Conservation (phyloP, 2,113 vertebrate genomes). For the Epinephelus fuscoguttatus region DNA sequence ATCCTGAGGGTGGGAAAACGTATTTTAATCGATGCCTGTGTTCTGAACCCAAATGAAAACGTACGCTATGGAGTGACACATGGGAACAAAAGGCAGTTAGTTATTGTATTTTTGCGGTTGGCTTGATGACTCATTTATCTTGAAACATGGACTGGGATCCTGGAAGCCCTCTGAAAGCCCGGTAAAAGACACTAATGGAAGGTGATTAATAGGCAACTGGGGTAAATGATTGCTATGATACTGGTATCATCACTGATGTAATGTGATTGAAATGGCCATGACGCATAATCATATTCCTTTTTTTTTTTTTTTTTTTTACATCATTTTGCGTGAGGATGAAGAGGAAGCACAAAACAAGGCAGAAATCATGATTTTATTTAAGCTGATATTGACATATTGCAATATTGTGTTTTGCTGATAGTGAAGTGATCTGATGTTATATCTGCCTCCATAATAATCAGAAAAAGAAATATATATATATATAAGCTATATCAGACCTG, state of each 20-base stretch:
- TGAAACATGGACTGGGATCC: conserved; percentile 61
- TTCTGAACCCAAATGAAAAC: conserved; percentile 44
- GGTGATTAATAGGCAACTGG: conserved; percentile 76
- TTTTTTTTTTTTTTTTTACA: conserved; percentile 4
- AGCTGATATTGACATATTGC: background rate
- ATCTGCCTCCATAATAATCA: background rate
- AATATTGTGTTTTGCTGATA: background rate
- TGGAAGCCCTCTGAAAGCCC: conserved; percentile 58
- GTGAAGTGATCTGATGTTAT: background rate
- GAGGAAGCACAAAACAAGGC: background rate
- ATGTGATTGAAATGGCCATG: conserved; percentile 52
- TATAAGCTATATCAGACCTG: background rate
- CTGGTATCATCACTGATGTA: conserved; percentile 65
- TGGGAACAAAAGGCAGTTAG: conserved; percentile 52
- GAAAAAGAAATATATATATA: background rate
- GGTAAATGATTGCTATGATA: conserved; percentile 73
- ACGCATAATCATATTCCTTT: conserved; percentile 9
- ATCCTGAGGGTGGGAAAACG: conserved; percentile 59
- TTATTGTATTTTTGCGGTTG: conserved; percentile 62
- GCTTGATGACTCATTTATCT: conserved; percentile 69
- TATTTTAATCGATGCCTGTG: conserved; percentile 61
- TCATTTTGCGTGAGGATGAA: conserved; percentile 13
- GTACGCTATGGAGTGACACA: conserved; percentile 33
- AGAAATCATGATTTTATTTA: conserved; percentile 14
- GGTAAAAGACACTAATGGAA: conserved; percentile 73